Evolutionary conservation across 2,888 invertebrate species (phyloP), one percentile per base, ranked within the genome.

Genomic region (Anarsia innoxiella): DNA sequence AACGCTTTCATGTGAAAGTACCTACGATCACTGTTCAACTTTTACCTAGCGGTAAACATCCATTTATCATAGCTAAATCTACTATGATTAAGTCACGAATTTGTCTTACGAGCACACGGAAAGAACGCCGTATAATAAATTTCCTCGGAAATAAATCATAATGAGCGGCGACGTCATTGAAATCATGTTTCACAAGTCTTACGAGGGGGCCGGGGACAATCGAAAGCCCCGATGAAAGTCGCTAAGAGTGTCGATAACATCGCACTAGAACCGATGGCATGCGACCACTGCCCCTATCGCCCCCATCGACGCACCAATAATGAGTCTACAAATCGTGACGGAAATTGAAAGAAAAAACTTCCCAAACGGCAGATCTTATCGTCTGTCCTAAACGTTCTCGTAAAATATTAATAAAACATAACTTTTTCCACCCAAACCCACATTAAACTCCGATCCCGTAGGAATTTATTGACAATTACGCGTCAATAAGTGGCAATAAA

Each of bases 351-450:
- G 80, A 84, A 80, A 84, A 80, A 84, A 83, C 77, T 78, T 79
- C 79, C 77, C 79, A 71, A 79, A 65, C 69, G 70, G 58, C 73
- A 72, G 83, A 84, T 84, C 82, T 78, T 83, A 84, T 83, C 83
- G 66, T 39, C 53, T 61, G 52, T 63, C 70, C 80, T 84, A 84
- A 84, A 83, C 78, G 82, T 64, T 84, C 83, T 82, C 82, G 82
- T 84, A 84, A 84, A 84, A 84, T 84, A 84, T 84, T 84, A 84
- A 84, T 84, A 84, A 84, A 84, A 84, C 77, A 82, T 80, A 82
- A 83, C 80, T 82, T 84, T 83, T 84, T 80, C 55, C 76, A 80
- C 83, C 75, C 79, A 84, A 83, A 83, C 84, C 84, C 84, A 84
- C 83, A 84, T 84, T 83, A 80, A 82, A 75, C 67, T 75, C 69